Evolutionary conservation across 2,888 invertebrate genomes (phyloP).

Genomic region (Ctenicera cuprea): DNA sequence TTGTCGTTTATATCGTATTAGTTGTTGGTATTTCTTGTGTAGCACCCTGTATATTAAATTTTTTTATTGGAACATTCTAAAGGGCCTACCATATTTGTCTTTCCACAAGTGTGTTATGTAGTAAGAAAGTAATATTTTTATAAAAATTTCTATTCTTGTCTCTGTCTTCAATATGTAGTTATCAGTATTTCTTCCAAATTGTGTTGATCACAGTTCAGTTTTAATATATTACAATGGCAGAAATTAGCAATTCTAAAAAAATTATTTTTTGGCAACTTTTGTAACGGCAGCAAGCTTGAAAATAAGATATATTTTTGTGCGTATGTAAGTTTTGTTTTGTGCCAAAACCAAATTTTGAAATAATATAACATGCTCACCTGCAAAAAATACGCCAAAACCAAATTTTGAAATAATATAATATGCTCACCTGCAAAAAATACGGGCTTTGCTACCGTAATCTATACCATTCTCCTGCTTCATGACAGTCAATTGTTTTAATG

Average conservation of each 20-base stretch:
- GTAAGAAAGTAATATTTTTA: conserved; percentile 63
- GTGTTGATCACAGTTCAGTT: conserved; percentile 25
- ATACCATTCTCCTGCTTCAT: too few species aligned
- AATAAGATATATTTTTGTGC: too few species aligned
- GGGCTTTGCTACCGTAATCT: too few species aligned
- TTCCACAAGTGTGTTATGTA: conserved; percentile 62
- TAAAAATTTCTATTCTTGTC: conserved; percentile 56
- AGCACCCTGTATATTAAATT: conserved; percentile 42
- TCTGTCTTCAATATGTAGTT: conserved; percentile 44
- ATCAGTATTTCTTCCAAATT: conserved; percentile 41
- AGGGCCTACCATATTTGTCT: conserved; percentile 68
- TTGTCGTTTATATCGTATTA: not conserved
- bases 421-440: too few species aligned
- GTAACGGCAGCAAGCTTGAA: too few species aligned
- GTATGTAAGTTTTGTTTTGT: too few species aligned
- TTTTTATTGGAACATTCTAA: conserved; percentile 53
- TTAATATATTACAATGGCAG: conserved; percentile 22
- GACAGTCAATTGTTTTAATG: too few species aligned
- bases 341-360: too few species aligned
- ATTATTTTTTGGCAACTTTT: not conserved
- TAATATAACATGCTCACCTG: too few species aligned
- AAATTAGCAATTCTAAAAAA: not conserved
- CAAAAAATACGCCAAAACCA: too few species aligned
- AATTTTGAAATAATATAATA: too few species aligned
- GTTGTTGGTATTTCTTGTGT: conserved; percentile 16